Evolutionary conservation across 2,797 vertebrate genomes (phyloP), one percentile per base, ranked within the genome.

Genomic region (Semaprochilodus insignis): DNA sequence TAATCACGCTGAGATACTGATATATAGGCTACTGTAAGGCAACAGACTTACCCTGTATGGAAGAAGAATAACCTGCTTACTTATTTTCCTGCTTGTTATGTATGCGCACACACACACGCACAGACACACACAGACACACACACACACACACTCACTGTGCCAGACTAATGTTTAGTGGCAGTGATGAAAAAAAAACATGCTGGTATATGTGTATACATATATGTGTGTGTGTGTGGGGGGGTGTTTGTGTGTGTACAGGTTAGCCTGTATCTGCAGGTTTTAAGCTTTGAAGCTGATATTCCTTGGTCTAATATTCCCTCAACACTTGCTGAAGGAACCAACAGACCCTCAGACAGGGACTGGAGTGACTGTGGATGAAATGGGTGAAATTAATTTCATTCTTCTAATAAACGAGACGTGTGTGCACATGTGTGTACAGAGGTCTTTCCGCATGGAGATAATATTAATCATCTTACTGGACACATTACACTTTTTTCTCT

Each of bases 91-190:
- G n/a, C n/a, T n/a, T n/a, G n/a, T n/a, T n/a, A n/a, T n/a, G n/a
- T n/a, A n/a, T 6, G 44, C 7, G 21, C 90, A 92, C 92, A 92
- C 83, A 83, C 92, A 92, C 36, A 36, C 36, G 6, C 36, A 36
- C n/a, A 92, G 91, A 92, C 83, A 83, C 92, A 92, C 91, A 14
- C 82, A 62, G 51, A 83, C 60, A 85, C 87, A 89, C 36, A 44
- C 54, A 54, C 44, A 63, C 44, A 75, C 54, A 74, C 44, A 13
- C 59, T 70, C 71, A 19, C 67, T 74, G 34, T 52, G 13, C 54
- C 59, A 81, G 77, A 78, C 74, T 75, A 69, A 81, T 81, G 44
- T 69, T 75, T 55, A 65, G 40, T 69, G 78, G 34, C 81, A 81
- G 23, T 27, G 59, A n/a, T 82, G 57, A 86, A 54, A 74, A 72